These are phyloP conservation scores for Diloba caeruleocephala DNA, from an alignment of 2,888 invertebrate species.

Conservation along the genomic window DNA sequence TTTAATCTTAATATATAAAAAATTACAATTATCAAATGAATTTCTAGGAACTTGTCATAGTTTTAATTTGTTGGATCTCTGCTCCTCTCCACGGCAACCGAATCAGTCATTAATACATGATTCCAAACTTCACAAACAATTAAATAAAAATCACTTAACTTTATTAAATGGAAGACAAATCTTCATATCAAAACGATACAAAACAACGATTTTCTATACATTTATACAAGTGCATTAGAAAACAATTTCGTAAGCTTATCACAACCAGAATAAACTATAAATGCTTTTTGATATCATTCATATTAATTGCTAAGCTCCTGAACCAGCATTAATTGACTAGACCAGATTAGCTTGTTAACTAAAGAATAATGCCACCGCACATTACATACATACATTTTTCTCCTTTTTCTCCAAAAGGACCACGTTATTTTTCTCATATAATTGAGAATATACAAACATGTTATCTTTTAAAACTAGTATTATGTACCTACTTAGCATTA, in stretches of 20 bases:
- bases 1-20: too few species aligned
- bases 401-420: neutral
- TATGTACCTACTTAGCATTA: too few species aligned
- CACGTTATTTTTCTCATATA: too few species aligned
- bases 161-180: conserved; percentile 72
- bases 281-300: neutral
- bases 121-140: conserved; percentile 35
- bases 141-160: conserved; percentile 59
- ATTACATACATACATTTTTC: too few species aligned
- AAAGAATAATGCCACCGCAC: too few species aligned
- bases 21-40: too few species aligned
- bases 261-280: conserved; percentile 46
- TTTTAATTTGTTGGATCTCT: too few species aligned
- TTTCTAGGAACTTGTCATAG: too few species aligned
- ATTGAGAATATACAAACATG: too few species aligned
- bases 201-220: conserved; percentile 42
- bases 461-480: too few species aligned
- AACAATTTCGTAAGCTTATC: conserved; percentile 23
- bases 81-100: conserved; percentile 19
- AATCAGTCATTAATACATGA: conserved; percentile 14
- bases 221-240: conserved; percentile 32
- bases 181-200: conserved; percentile 58
- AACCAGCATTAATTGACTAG: neutral
- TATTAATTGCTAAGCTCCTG: neutral
- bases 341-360: too few species aligned